Evolutionary conservation across 2,888 invertebrate species (phyloP), one percentile per base, ranked within the genome.

Genomic region (Polydrusus pterygomalis): DNA sequence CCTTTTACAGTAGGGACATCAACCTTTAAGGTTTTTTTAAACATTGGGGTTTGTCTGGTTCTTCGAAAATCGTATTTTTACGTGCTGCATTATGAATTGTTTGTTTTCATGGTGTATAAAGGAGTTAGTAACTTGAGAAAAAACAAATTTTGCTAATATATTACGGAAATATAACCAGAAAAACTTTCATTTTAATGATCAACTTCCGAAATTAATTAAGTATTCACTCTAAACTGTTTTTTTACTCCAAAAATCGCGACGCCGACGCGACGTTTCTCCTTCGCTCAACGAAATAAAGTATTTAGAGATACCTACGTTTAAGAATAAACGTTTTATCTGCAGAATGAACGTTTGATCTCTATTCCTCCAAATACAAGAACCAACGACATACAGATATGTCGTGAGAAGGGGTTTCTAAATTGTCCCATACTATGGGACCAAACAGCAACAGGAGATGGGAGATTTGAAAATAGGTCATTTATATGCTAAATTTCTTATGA

Each of bases 191-290:
- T 15, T 34, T 72, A 72, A 56, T 65, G 30, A 30, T 58, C 65
- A 47, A 73, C 67, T 73, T 73, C 73, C 73, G 45, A 49, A 73
- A 25, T 20, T n/a, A 65, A 58, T 65, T 72, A 73, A 67, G 58
- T 45, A 56, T 40, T 25, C 45, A 54, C 30, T 30, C 62, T 20
- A 51, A 17, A 25, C 40, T 15, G 18, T 13, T 62, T 60, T 64
- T n/a, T 49, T 30, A 49, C 17, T 49, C 34, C 18, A 68, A 56
- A 67, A 68, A 68, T 56, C 34, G 54, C 72, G 72, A 25, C 67
- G 68, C 18, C 65, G 67, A n/a, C 60, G 15, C 25, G 58, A n/a
- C 60, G 15, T 5, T 15, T 18, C 15, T 11, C 25, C 34, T 3
- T 7, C 34, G 34, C n/a, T n/a, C 34, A 64, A 47, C 34, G 49